Evolutionary conservation across 2,888 invertebrate species (phyloP), one percentile per base, ranked within the genome.

Genomic region (Caenorhabditis doughertyi): DNA sequence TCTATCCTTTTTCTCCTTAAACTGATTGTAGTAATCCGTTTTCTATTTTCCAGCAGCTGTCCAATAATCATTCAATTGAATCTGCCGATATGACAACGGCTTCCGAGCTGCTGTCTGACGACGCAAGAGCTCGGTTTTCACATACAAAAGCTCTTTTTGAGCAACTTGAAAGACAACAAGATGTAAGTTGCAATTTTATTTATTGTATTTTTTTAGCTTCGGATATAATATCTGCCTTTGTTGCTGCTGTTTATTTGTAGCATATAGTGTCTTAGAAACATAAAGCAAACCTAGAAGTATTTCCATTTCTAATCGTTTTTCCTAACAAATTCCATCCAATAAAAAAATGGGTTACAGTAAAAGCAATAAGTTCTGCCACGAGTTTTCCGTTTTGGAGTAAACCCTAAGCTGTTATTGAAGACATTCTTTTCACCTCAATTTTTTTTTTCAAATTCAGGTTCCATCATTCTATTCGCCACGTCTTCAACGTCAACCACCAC

Each of bases 61-160:
- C 72, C 16, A 65, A 25, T 47, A 35, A 7, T 35, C 35, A 35
- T 64, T 35, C 51, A 51, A 51, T 65, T 18, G n/a, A 49, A 29
- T 49, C 49, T 18, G 56, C 49, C 67, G 67, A 21, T 29, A 87
- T 87, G 84, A 84, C 88, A 49, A 87, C 87, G 42, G 87, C 88
- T 51, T 87, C 88, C 18, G 88, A 88, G 80, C 81, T 88, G 65
- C 67, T 85, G 71, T 82, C 87, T 47, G 87, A 88, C 60, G 90
- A 90, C 53, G 90, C 89, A 47, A 87, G 90, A 25, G 84, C 86
- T 35, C 86, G 90, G 21, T 91, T 91, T 84, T 85, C 88, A 25
- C 88, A 89, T 64, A 91, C 91, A 18, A 91, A 91, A 64, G 92
- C 92, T 3, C 84, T 92, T 13, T 92, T 92, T 79, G 90, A 92